A percentile compares a stretch with the other conserved stretches of the same genome.
Evolutionary conservation across 2,888 invertebrate species (phyloP).

Genomic region (Stenodera caucasica): DNA sequence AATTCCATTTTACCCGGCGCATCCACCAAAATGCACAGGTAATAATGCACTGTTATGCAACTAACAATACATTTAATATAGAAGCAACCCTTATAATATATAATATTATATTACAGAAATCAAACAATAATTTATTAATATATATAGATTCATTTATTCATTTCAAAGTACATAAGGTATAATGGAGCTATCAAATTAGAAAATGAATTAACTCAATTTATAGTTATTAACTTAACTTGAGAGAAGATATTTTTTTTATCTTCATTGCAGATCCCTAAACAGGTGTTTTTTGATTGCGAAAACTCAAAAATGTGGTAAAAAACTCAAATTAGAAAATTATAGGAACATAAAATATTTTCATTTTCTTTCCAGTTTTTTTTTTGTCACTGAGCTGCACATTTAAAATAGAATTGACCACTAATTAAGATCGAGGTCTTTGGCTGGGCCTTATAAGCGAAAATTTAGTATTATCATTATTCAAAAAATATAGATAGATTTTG

Average conservation of each 20-base stretch:
- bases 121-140: not conserved
- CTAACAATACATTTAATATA: too few relatives aligned
- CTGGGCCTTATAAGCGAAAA: conserved; percentile 21
- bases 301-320: conserved; percentile 6
- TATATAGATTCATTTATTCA: conserved; percentile 26
- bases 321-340: conserved; percentile 10
- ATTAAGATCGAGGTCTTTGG: conserved; percentile 31
- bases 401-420: conserved; percentile 28
- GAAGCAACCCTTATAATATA: too few relatives aligned
- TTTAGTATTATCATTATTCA: too few relatives aligned
- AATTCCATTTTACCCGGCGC: not conserved
- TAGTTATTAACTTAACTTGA: conserved; percentile 13
- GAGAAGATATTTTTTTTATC: conserved; percentile 5
- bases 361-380: not conserved
- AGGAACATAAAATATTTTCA: conserved; percentile 16
- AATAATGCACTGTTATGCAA: too few relatives aligned
- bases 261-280: conserved; percentile 18
- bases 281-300: conserved; percentile 16
- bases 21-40: conserved; percentile 2
- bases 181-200: conserved; percentile 17
- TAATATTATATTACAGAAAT: too few relatives aligned
- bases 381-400: conserved; percentile 19
- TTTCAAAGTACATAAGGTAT: conserved; percentile 27
- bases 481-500: not conserved
- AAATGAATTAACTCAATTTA: conserved; percentile 17